Percentiles rank a stretch among this genome's conserved stretches.
Conservation (phyloP, 2,113 vertebrate genomes). For the Psilopogon haemacephalus region DNA sequence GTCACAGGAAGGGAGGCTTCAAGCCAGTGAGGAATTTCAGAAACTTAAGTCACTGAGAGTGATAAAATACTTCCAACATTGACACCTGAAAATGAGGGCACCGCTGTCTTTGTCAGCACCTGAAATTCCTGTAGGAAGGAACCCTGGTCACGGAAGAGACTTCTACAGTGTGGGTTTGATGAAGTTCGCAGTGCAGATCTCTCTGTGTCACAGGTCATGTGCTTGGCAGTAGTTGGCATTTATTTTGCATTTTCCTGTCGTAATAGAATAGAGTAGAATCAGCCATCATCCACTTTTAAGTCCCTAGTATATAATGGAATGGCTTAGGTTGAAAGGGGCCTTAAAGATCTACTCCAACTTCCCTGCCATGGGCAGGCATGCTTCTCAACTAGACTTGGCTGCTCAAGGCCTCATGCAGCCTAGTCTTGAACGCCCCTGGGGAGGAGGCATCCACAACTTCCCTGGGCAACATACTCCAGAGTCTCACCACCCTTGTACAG, state of each 20-base stretch:
- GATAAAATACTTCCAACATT: neutral
- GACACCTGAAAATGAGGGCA: neutral
- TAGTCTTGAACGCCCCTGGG: no score
- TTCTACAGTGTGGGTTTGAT: neutral
- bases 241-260: neutral
- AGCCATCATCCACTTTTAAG: neutral
- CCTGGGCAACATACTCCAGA: no score
- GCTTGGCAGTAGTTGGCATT: neutral
- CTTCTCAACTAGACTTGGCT: no score
- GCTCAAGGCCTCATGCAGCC: no score
- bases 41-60: neutral
- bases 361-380: no score
- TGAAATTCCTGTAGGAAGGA: neutral
- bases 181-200: neutral
- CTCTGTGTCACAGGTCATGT: neutral
- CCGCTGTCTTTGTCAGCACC: neutral
- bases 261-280: no score
- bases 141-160: neutral
- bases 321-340: no score
- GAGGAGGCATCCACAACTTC: no score
- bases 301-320: neutral
- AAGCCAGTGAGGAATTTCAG: neutral
- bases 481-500: no score
- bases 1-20: neutral
- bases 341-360: no score